phyloP scores from a whole-genome alignment of 2,888 invertebrate genomes.

The Lithodes maja region DNA sequence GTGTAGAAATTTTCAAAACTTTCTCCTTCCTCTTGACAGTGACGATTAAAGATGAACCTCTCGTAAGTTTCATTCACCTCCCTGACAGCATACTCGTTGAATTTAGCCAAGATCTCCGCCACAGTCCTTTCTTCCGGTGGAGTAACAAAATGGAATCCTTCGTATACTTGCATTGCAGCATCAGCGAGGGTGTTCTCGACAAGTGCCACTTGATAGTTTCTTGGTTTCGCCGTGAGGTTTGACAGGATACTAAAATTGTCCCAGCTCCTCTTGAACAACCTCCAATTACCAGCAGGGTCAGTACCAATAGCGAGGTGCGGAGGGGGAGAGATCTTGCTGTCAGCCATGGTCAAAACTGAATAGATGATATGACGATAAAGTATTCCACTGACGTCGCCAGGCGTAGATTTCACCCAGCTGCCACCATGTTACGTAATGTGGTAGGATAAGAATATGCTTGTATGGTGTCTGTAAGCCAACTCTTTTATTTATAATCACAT shows the following conservation, averaged over 20 bases:
- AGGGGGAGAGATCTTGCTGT: slow-evolving; percentile 1
- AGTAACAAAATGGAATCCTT: slow-evolving; percentile 11
- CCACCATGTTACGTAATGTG: background rate
- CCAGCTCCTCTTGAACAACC: background rate
- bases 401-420: background rate
- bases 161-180: background rate
- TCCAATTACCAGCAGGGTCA: background rate
- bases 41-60: slow-evolving; percentile 1
- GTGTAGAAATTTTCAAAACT: background rate
- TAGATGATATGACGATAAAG: too few species aligned
- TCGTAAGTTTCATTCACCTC: slow-evolving; percentile 14
- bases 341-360: background rate
- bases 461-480: background rate
- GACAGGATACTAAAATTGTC: too few species aligned
- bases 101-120: background rate
- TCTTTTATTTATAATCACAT: background rate
- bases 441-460: background rate
- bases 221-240: background rate
- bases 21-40: slow-evolving; percentile 2
- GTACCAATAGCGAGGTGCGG: background rate
- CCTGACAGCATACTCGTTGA: background rate
- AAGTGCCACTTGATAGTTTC: background rate
- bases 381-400: too few species aligned
- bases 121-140: background rate
- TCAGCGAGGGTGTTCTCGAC: background rate